Conservation (phyloP, 2,113 vertebrate species). For the Ptychochromis oligacanthus region DNA sequence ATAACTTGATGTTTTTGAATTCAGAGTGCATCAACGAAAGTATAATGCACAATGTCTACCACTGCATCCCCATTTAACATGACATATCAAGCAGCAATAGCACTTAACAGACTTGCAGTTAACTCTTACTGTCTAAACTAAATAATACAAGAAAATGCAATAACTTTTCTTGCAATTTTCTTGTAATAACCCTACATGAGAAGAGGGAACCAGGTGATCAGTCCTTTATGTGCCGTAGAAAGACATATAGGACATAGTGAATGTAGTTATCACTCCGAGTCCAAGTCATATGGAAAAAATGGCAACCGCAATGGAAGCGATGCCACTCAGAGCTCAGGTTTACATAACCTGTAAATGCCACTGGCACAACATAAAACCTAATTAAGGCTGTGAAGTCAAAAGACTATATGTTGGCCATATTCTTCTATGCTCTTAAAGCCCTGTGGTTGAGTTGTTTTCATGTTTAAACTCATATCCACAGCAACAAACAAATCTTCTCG, state of each 20-base stretch:
- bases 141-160: background rate
- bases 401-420: conserved; percentile 43
- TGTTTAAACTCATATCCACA: conserved; percentile 55
- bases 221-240: conserved; percentile 33
- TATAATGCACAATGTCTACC: background rate
- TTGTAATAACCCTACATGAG: background rate
- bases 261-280: conserved; percentile 23
- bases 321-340: conserved; percentile 51
- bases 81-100: background rate
- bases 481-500: conserved; percentile 44
- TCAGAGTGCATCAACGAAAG: background rate
- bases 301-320: conserved; percentile 51
- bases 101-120: background rate
- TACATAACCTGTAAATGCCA: conserved; percentile 57
- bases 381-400: conserved; percentile 61
- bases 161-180: no score
- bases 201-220: conserved; percentile 28
- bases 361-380: conserved; percentile 55
- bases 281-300: conserved; percentile 54
- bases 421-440: conserved; percentile 34
- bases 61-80: no score
- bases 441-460: conserved; percentile 25
- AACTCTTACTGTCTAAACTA: background rate
- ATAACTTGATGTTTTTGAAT: background rate
- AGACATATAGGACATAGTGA: conserved; percentile 37